Conservation (phyloP, 2,888 invertebrate genomes). For the Andrena dorsata region DNA sequence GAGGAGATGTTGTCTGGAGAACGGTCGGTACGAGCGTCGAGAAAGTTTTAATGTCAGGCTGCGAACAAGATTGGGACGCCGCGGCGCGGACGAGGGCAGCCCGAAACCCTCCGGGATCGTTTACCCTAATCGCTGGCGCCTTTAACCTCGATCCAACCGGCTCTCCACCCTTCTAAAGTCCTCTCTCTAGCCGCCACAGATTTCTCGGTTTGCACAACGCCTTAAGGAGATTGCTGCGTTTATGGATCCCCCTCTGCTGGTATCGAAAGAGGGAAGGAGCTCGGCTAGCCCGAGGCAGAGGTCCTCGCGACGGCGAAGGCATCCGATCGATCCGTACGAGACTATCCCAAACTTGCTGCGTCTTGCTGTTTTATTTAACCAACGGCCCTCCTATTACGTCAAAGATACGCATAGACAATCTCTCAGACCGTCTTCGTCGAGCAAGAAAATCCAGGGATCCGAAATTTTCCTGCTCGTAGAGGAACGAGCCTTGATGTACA, state of each 20-base stretch:
- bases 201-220: constrained; percentile 64
- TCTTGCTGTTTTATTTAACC: constrained; percentile 34
- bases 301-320: background rate
- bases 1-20: constrained; percentile 35
- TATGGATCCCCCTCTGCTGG: constrained; percentile 28
- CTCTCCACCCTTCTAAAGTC: constrained; percentile 27
- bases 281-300: constrained; percentile 2
- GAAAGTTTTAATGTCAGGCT: constrained; percentile 74
- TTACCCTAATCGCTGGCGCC: constrained; percentile 75
- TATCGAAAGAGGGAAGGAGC: constrained; percentile 21
- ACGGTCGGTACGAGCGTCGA: constrained; percentile 45
- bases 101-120: constrained; percentile 70
- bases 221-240: constrained; percentile 46
- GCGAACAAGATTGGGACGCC: constrained; percentile 71
- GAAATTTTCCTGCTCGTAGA: no score
- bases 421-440: background rate
- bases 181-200: constrained; percentile 38
- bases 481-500: no score
- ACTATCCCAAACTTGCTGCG: constrained; percentile 18
- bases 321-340: constrained; percentile 29
- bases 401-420: background rate
- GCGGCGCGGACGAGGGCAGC: constrained; percentile 14
- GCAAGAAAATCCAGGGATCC: no score
- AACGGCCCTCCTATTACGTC: constrained; percentile 14
- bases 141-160: constrained; percentile 59